These are phyloP conservation scores for Chelon labrosus DNA, from an alignment of 2,797 vertebrate species.

Conservation along the genomic window DNA sequence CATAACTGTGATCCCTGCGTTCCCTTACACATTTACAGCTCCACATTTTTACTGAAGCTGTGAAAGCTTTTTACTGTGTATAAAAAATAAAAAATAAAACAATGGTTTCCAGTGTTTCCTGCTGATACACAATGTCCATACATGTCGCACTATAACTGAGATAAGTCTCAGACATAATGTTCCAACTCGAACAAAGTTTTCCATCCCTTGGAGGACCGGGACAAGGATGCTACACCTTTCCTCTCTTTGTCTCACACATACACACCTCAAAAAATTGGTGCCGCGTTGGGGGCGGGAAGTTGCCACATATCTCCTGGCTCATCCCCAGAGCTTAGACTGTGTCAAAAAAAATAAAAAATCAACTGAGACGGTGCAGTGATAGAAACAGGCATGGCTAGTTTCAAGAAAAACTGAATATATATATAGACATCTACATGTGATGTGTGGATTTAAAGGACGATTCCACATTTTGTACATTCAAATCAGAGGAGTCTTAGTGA, in stretches of 20 bases:
- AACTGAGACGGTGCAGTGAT: background rate
- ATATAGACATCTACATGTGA: constrained; percentile 1
- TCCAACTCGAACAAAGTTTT: constrained; percentile 18
- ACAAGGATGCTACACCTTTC: constrained; percentile 93
- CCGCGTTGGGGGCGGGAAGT: constrained; percentile 83
- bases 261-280: constrained; percentile 52
- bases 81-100: background rate
- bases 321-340: constrained; percentile 27
- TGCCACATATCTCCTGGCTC: constrained; percentile 27
- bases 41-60: constrained; percentile 40
- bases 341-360: constrained; percentile 1
- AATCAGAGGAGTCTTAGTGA: background rate
- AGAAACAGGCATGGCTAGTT: constrained; percentile 10
- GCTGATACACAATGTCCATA: background rate
- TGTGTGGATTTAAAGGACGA: background rate
- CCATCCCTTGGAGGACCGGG: constrained; percentile 13
- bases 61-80: constrained; percentile 13
- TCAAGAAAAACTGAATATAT: constrained; percentile 5
- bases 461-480: background rate
- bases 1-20: constrained; percentile 6
- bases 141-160: background rate
- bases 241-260: constrained; percentile 89
- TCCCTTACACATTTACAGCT: background rate
- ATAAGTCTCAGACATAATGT: constrained; percentile 11
- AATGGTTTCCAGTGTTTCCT: background rate